Conservation (phyloP, 2,113 vertebrate genomes). For the Numenius arquata region DNA sequence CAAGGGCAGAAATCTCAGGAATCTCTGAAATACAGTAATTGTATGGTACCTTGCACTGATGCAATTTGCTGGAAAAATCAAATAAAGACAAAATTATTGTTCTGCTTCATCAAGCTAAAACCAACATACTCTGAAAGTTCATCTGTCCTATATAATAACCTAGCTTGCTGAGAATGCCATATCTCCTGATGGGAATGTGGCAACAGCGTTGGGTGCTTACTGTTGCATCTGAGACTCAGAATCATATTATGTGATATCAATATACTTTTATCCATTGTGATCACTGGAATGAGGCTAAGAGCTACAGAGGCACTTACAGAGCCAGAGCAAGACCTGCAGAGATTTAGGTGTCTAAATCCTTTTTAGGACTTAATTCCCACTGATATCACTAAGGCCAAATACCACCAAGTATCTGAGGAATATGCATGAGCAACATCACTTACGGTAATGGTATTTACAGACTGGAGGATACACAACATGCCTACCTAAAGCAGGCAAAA, state of each 20-base stretch:
- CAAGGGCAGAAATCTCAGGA: background rate
- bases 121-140: constrained; percentile 20
- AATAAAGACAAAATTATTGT: constrained; percentile 9
- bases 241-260: background rate
- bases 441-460: background rate
- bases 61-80: constrained; percentile 40
- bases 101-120: constrained; percentile 50
- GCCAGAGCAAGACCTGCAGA: background rate
- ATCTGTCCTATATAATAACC: constrained; percentile 28
- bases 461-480: background rate
- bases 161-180: background rate
- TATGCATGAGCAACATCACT: background rate
- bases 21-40: background rate
- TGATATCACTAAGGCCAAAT: background rate
- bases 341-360: background rate
- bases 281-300: background rate
- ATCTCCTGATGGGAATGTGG: background rate
- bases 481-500: background rate
- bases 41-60: background rate
- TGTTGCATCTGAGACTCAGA: background rate
- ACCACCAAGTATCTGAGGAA: background rate
- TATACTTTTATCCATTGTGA: background rate
- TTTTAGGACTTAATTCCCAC: background rate
- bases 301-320: background rate
- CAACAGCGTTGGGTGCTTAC: background rate